Evolutionary conservation across 2,797 vertebrate genomes (phyloP), one percentile per base, ranked within the genome.

Genomic region (Astyanax mexicanus): DNA sequence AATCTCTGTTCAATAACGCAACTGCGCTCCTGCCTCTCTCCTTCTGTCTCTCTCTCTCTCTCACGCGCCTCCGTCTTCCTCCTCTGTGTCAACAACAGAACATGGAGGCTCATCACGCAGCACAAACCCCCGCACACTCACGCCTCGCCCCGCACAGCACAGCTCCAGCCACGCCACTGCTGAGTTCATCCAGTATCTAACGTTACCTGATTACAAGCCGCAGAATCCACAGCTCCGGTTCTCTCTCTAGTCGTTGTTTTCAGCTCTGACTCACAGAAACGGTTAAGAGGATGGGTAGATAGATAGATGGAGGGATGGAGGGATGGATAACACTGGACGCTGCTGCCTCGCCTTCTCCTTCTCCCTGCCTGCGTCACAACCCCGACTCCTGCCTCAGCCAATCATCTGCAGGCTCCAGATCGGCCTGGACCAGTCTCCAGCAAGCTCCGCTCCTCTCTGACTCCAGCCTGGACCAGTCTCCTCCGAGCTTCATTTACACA

Each of bases 161-260:
- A 7, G 29, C 27, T 45, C 51, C 4, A 10, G n/a, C 11, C 0
- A 12, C n/a, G n/a, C n/a, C n/a, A n/a, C n/a, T n/a, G n/a, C n/a
- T n/a, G n/a, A n/a, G n/a, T n/a, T n/a, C n/a, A n/a, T n/a, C n/a
- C n/a, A n/a, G n/a, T n/a, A n/a, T 1, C 71, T 15, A 4, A 17
- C 11, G 4, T 8, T 85, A 92, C 89, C 89, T 88, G 85, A 78
- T 61, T 79, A 82, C 85, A 83, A 88, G 85, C 84, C 81, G 79
- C 79, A 19, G 45, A 67, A 25, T 45, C 64, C 38, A 12, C 11
- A 29, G 13, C 29, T 23, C 52, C 32, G 54, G 42, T 74, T 49
- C 44, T 32, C 79, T 79, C 42, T 80, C 38, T 80, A 79, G 68
- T 62, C 44, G 51, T 40, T 71, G 49, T 69, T 51, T 75, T 38